Evolutionary conservation across 1,140 invertebrate species (phyloP), one percentile per base, ranked within the genome.

Genomic region (Leptoteleia sp.): DNA sequence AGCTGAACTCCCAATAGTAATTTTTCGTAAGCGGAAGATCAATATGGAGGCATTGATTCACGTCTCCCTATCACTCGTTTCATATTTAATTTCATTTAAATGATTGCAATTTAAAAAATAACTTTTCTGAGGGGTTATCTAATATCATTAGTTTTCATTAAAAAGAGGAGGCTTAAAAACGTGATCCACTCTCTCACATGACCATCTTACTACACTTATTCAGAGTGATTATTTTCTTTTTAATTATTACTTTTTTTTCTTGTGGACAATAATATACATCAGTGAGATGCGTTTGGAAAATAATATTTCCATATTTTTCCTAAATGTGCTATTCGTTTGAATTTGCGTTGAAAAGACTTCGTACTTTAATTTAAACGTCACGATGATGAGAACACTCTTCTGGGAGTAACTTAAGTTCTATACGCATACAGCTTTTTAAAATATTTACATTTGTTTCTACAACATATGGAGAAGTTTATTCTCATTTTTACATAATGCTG

Each of bases 61-160:
- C n/a, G 7, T 75, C 19, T 78, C 64, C 73, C 54, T 72, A 75
- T 70, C 43, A 82, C 64, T 73, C 65, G 75, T 48, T 79, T 55
- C 81, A 82, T 71, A 72, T 76, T 82, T 76, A 79, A 82, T 77
- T 81, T 78, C 71, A 82, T 84, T 79, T 77, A 85, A 80, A 71
- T 22, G 78, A n/a, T 31, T 45, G 15, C 75, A 81, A 85, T 85
- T 87, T 80, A 82, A 87, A 87, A 87, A 87, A 86, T 87, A 87
- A 86, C 82, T 86, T 72, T 52, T 52, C 19, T 15, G 37, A 50
- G 38, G 50, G 40, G 9, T 4, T 25, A 7, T 33, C 19, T 5
- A 5, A 3, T 22, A 22, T 22, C n/a, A 22, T 5, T 5, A 5
- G 19, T 22, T 22, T 5, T 22, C 19, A 22, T 3, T 22, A 22